Base-by-base conservation (phyloP, 37 sponge, comb jelly and placozoan species). In the Eunapius fragilis region DNA sequence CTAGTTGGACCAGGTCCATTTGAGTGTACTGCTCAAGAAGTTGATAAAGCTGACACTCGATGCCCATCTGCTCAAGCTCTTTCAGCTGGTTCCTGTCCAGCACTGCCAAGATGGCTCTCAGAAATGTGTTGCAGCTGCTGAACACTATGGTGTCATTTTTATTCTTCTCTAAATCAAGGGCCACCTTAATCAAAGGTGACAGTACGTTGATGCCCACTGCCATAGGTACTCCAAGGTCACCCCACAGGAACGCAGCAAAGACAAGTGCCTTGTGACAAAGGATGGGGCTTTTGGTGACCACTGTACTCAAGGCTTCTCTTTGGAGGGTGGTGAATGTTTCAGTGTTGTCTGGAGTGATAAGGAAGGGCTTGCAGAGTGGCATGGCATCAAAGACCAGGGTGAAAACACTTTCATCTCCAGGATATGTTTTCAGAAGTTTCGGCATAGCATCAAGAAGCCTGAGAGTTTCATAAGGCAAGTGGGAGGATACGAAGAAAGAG, bases 61-160 rank as follows among this genome's bases (percentile, higher is more conserved):
- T 84, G 1, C 87, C 87, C 0, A 71, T 83, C 26, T 24, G 24
- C 31, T 86, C 69, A 7, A 91, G 87, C 67, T 80, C 82, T 0
- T 32, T 25, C 12, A 86, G 31, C 58, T 88, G 88, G 11, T 37
- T 76, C n/a, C 77, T 67, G 31, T 76, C 77, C 70, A 82, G 67
- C n/a, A 47, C 58, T 12, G 1, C 49, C 88, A 88, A 71, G 35
- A 88, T 33, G 11, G 37, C 27, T 0, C 24, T 33, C 67, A 88
- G 77, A 31, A 82, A 88, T 23, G 47, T 71, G 10, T 30, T 67
- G 31, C 83, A 83, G 31, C 37, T 37, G 23, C 35, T 6, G 33
- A 82, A 33, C 3, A 83, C 88, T 4, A 34, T 38, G n/a, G 31
- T 19, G 32, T 31, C 69, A 1, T 81, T 24, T 7, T 68, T 35